These are phyloP conservation scores for Lepetodrilus schrolli DNA, from an alignment of 2,888 invertebrate species.

Conservation along the genomic window DNA sequence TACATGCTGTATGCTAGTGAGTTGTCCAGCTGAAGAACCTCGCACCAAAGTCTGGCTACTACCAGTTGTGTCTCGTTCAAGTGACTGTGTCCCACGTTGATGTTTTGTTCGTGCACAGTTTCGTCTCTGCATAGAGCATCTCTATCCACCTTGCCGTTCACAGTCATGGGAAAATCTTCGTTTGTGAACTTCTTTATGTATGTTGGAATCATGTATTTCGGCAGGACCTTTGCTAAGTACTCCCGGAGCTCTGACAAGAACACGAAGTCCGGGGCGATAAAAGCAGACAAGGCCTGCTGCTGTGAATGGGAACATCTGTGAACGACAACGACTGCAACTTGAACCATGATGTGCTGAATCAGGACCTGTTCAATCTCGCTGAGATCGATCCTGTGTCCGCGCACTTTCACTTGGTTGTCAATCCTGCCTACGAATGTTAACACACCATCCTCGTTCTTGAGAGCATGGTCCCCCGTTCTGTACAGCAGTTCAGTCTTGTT, in stretches of 20 bases:
- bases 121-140: conserved; percentile 50
- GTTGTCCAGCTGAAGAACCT: conserved; percentile 50
- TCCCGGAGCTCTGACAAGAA: conserved; percentile 53
- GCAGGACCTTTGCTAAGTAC: conserved; percentile 52
- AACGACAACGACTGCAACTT: conserved; percentile 54
- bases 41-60: conserved; percentile 51
- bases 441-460: conserved; percentile 80
- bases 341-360: conserved; percentile 56
- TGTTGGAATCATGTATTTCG: conserved; percentile 58
- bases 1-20: conserved; percentile 46
- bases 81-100: conserved; percentile 44
- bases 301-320: conserved; percentile 44
- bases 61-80: conserved; percentile 52
- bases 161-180: conserved; percentile 49
- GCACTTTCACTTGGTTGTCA: conserved; percentile 81
- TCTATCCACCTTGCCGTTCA: conserved; percentile 57
- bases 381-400: conserved; percentile 88
- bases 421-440: conserved; percentile 83
- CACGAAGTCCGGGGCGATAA: conserved; percentile 53
- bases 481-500: conserved; percentile 78
- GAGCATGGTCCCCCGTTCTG: conserved; percentile 89
- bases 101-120: conserved; percentile 42
- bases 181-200: conserved; percentile 52
- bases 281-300: conserved; percentile 52
- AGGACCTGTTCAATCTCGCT: conserved; percentile 83